These are phyloP conservation scores for Tolmerus cingulatus DNA, from an alignment of 2,888 invertebrate genomes.

Conservation along the genomic window DNA sequence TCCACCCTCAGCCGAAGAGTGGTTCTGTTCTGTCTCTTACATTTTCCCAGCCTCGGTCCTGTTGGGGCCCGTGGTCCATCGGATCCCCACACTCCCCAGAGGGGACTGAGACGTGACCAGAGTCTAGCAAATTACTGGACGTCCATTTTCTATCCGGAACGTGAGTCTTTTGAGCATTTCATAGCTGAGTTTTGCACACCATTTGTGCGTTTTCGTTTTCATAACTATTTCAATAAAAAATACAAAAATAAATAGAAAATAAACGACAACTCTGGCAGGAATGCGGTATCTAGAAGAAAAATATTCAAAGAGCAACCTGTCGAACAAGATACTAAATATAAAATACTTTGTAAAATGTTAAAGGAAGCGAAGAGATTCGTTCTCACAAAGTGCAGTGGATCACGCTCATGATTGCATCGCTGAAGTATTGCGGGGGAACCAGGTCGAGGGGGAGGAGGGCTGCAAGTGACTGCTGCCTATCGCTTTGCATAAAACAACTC, in stretches of 20 bases:
- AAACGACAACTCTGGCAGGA: background rate
- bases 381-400: background rate
- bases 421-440: background rate
- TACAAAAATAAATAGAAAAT: background rate
- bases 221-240: conserved; percentile 6
- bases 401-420: background rate
- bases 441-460: background rate
- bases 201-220: conserved; percentile 9
- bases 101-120: conserved; percentile 46
- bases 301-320: background rate
- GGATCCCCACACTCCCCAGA: background rate
- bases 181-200: background rate
- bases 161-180: conserved; percentile 33
- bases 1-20: conserved; percentile 36
- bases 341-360: background rate
- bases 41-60: background rate
- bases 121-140: conserved; percentile 46
- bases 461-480: background rate
- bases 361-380: background rate
- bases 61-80: background rate
- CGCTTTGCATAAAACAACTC: background rate
- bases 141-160: conserved; percentile 40
- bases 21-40: background rate
- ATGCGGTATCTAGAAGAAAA: background rate
- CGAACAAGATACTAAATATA: background rate